Base-by-base conservation (phyloP, 2,888 invertebrate species). In the Unio delphinus region DNA sequence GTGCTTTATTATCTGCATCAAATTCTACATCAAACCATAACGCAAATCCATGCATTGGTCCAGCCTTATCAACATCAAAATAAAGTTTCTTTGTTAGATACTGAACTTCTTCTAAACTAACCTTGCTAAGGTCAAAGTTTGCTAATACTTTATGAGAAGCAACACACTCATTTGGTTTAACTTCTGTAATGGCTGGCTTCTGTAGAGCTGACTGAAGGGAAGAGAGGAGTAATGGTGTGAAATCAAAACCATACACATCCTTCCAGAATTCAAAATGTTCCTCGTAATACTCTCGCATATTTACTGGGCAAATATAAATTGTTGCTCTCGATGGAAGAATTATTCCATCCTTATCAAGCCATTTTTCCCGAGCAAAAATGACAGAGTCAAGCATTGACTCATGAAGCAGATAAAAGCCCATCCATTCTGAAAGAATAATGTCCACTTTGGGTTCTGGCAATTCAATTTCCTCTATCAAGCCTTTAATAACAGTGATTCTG, bases 391-490 rank as follows among this genome's bases (percentile, higher is more conserved):
- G 75, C 89, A 89, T 90, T 3, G 88, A 87, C 72, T 90, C 90
- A 67, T 90, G 90, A 1, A 90, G 78, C 30, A 90, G 78, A 72
- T 90, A 90, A 76, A 90, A 89, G 0, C 90, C 90, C 90, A 90
- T 90, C 90, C 90, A 90, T 74, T 90, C 90, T 0, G 89, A 89
- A 23, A 90, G 80, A 5, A 90, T 85, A 20, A 90, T 74, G 74
- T 90, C 89, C 1, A 86, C 88, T 67, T 81, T 78, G 86, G 76
- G 89, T 20, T 80, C 80, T 5, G 85, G 85, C 6, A 89, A 72
- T 20, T 77, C 73, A 1, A 86, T 77, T 15, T 87, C 82, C 72
- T 90, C 90, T 6, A 88, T 83, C 11, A 73, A 63, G 6, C 81
- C 80, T 61, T 87, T 83, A 0, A 89, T 80, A 6, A 90, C 87